Base-by-base conservation (phyloP, 1,140 invertebrate species). In the Dinoponera quadriceps region DNA sequence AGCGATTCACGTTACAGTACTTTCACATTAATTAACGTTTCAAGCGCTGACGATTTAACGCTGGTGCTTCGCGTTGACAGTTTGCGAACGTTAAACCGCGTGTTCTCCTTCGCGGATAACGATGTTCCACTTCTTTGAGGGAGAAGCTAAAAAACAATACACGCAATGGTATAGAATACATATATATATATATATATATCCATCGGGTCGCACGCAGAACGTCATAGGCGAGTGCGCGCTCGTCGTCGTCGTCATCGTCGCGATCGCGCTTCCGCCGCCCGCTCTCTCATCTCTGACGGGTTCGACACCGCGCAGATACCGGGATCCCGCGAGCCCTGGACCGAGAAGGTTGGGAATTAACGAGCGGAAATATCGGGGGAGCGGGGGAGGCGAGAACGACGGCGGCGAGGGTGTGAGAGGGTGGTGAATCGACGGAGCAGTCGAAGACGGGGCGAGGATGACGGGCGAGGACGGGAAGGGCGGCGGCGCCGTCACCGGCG, bases 381-480 rank as follows among this genome's bases (percentile, higher is more conserved):
- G 81, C 33, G 49, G 66, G 63, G 62, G 29, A 69, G 85, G 65
- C 82, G 73, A 59, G 83, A 63, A 82, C 83, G 3, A 51, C 29
- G n/a, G 25, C 48, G 78, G 68, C 92, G 80, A 80, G 92, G 91
- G 72, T 90, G 85, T 54, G 92, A 89, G 59, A 69, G 90, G 77
- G 62, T 91, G 90, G 62, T 91, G 90, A 69, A 90, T 25, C 59
- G 81, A 74, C 54, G 59, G 77, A 87, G 77, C 74, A 49, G 86
- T 88, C 89, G 90, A 91, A 82, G 88, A 86, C 82, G 82, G 86
- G 82, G 87, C 71, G 57, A 86, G 81, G 87, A 94, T 94, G 93
- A 93, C 93, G 88, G 93, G 94, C 38, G 91, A 93, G 87, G 94
- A 93, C 73, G 91, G 91, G 62, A 94, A 93, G 86, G 91, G 91